Evolutionary conservation across 2,797 vertebrate genomes (phyloP).

Genomic region (Prionace glauca): DNA sequence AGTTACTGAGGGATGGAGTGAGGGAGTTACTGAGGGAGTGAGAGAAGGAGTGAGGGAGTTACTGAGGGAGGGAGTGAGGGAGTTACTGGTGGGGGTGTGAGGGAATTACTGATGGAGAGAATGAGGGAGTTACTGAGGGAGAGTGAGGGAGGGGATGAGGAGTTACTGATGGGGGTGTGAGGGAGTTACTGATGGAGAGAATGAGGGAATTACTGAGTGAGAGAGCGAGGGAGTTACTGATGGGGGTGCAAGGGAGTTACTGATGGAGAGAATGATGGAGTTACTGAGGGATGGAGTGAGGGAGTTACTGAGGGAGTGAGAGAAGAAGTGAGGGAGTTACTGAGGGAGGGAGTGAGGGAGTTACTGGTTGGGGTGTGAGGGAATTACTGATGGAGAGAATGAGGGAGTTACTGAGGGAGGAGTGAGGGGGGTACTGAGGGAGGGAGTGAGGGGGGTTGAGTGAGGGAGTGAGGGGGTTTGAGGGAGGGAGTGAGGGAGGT

Average conservation of each 20-base stretch:
- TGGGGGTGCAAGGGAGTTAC: neutral
- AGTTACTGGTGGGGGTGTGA: neutral
- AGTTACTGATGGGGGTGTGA: neutral
- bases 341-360: too few species aligned
- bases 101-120: too few species aligned
- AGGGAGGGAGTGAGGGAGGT: too few species aligned
- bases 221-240: neutral
- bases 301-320: neutral
- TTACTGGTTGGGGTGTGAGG: neutral
- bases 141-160: neutral
- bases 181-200: neutral
- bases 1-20: too few species aligned
- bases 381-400: too few species aligned
- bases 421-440: neutral
- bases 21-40: neutral
- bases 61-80: too few species aligned
- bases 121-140: neutral
- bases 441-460: neutral
- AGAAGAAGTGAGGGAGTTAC: too few species aligned
- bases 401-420: neutral
- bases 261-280: neutral
- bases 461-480: too few species aligned
- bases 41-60: too few species aligned
- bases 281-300: too few species aligned
- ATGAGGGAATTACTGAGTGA: too few species aligned